Conservation (phyloP, 1,140 invertebrate species). For the Bombus consobrinus region DNA sequence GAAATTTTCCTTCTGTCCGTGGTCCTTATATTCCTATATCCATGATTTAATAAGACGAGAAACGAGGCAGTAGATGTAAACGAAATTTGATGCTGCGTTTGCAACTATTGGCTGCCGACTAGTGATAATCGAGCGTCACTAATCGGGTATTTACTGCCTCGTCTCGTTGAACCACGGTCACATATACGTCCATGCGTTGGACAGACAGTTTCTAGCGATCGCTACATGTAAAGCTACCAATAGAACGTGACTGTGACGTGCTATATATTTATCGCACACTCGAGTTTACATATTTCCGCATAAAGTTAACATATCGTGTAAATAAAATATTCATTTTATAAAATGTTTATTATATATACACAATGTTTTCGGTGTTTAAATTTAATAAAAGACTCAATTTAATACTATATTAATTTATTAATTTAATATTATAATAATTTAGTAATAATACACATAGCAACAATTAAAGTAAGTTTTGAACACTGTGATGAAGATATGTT, state of each 20-base stretch:
- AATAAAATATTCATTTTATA: not conserved
- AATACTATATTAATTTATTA: constrained; percentile 18
- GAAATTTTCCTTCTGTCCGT: too few relatives aligned
- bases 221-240: not conserved
- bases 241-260: not conserved
- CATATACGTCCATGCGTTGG: too few relatives aligned
- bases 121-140: too few relatives aligned
- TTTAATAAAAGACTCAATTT: not conserved
- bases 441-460: not conserved
- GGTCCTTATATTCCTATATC: too few relatives aligned
- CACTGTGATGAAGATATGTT: not conserved
- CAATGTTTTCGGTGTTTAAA: not conserved
- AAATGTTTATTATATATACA: not conserved
- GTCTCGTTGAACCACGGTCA: too few relatives aligned
- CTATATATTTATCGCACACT: not conserved
- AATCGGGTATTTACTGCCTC: too few relatives aligned
- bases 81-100: too few relatives aligned
- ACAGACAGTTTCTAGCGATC: not conserved
- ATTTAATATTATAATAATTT: constrained; percentile 19
- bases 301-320: not conserved
- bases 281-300: not conserved
- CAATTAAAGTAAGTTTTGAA: constrained; percentile 12
- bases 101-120: too few relatives aligned
- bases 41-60: too few relatives aligned
- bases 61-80: too few relatives aligned